Evolutionary conservation across 2,888 invertebrate species (phyloP), one percentile per base, ranked within the genome.

Genomic region (Altica lythri): DNA sequence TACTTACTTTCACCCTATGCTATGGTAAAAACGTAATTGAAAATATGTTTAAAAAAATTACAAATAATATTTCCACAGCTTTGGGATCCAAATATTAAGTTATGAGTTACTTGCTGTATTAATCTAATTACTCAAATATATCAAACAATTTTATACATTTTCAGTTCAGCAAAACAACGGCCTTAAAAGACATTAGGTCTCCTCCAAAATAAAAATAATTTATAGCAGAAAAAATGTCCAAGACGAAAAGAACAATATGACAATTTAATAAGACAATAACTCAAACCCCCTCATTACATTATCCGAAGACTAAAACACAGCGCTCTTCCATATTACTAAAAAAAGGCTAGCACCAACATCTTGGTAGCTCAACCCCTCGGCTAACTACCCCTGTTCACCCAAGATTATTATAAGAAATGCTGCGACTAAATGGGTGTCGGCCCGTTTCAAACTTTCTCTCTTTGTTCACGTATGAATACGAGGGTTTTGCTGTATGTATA

Each of bases 321-420:
- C 68, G 62, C 65, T 67, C 65, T 63, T 67, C 63, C 62, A 67
- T 68, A 70, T 69, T 70, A 67, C 67, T 68, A 68, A 69, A 69
- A 68, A 70, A 67, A 46, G 68, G 63, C 62, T 61, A 55, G 13
- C 55, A 52, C 32, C 55, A 62, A 55, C 61, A 60, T 62, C 61
- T 57, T 55, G 47, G 62, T 61, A 60, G 58, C 53, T 57, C 50
- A 52, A 51, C 55, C 65, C 63, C 63, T 58, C 64, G 61, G 65
- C 63, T 67, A 67, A 66, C 66, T 67, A 67, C 63, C 65, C 64
- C 59, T 67, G 62, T 68, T 69, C 70, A 63, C 71, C 71, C 65
- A 66, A 72, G 72, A 74, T 74, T 73, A 74, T 74, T 74, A 74
- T 74, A 73, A 74, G 73, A 73, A 74, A 74, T 72, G 74, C 68